Evolutionary conservation across 2,888 invertebrate genomes (phyloP).

Genomic region (Megalurothrips usitatus): DNA sequence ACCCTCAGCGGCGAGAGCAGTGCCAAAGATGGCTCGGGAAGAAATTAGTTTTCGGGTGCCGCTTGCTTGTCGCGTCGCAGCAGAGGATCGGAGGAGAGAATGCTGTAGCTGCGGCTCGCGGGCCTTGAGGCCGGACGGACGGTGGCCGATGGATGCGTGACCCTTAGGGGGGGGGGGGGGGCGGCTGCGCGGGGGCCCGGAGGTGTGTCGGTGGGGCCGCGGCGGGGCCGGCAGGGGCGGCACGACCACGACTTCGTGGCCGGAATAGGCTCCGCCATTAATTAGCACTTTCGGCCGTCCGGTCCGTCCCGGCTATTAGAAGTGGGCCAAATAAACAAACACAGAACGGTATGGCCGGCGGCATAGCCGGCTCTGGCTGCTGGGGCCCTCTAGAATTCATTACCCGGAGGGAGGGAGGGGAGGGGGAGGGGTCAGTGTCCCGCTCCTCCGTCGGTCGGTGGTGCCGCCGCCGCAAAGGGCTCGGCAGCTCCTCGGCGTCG

Average conservation of each 20-base stretch:
- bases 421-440: background rate
- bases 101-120: too few relatives aligned
- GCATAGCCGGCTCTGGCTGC: background rate
- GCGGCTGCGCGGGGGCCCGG: background rate
- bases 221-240: background rate
- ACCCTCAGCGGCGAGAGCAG: background rate
- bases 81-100: too few relatives aligned
- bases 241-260: constrained; percentile 14
- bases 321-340: background rate
- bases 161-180: background rate
- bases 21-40: too few relatives aligned
- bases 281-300: background rate
- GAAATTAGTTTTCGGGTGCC: too few relatives aligned
- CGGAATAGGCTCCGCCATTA: background rate
- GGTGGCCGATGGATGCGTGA: background rate
- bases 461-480: background rate
- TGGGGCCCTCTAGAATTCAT: background rate
- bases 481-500: too few relatives aligned
- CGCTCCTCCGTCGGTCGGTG: too few relatives aligned
- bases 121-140: too few relatives aligned
- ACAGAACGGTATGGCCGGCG: background rate
- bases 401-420: background rate
- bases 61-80: too few relatives aligned
- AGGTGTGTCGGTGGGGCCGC: background rate
- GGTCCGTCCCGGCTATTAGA: background rate